These are phyloP conservation scores for Torymus auratus DNA, from an alignment of 2,888 invertebrate species.

Conservation along the genomic window DNA sequence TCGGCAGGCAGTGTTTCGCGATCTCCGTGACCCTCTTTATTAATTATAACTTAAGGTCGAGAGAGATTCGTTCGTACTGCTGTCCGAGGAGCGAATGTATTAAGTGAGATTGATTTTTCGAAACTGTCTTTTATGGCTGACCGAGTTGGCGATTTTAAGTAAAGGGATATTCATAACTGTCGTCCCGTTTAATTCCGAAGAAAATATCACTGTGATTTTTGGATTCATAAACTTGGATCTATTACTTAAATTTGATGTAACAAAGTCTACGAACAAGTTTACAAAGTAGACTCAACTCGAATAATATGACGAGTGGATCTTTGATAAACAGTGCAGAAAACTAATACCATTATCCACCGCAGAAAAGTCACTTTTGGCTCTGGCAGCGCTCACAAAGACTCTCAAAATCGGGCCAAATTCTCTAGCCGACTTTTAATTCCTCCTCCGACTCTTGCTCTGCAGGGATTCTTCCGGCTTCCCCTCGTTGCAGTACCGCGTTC, in stretches of 20 bases:
- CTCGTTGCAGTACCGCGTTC: not conserved
- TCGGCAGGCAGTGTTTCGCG: not conserved
- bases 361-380: not conserved
- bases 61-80: not conserved
- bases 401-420: constrained; percentile 10
- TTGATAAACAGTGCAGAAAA: too few species aligned
- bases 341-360: not conserved
- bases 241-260: too few species aligned
- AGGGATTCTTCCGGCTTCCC: constrained; percentile 9
- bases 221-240: too few species aligned
- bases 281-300: not conserved
- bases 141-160: too few species aligned
- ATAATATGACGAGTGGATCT: not conserved
- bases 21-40: constrained; percentile 41
- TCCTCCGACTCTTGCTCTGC: not conserved
- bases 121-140: too few species aligned
- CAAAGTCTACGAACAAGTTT: too few species aligned
- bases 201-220: too few species aligned
- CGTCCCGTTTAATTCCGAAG: too few species aligned
- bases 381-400: not conserved
- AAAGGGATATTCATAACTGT: too few species aligned
- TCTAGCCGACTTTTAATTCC: constrained; percentile 28
- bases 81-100: too few species aligned
- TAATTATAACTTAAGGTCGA: constrained; percentile 35
- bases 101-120: too few species aligned